phyloP scores from a whole-genome alignment of 2,888 invertebrate species.

The Tinea semifulvella region DNA sequence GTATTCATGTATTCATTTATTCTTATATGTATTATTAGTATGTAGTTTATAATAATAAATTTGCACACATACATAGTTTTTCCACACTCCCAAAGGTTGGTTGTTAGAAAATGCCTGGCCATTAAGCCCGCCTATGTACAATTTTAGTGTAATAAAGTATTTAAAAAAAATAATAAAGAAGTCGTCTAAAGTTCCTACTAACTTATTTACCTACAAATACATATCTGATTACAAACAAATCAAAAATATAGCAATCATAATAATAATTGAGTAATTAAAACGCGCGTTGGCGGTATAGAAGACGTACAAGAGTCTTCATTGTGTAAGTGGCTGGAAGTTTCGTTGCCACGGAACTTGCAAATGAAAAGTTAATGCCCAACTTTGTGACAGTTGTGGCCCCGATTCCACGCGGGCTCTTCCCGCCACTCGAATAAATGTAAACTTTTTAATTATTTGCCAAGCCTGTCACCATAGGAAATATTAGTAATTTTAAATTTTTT shows the following conservation, averaged over 20 bases:
- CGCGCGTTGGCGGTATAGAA: background rate
- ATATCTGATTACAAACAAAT: background rate
- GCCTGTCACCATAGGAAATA: conserved; percentile 7
- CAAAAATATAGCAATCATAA: conserved; percentile 1
- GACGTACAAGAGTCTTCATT: conserved; percentile 21
- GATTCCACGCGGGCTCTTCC: conserved; percentile 28
- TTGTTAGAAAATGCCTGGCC: too few species aligned
- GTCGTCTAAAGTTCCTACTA: too few species aligned
- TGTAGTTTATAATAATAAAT: too few species aligned
- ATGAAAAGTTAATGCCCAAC: conserved; percentile 59
- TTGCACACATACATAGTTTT: too few species aligned
- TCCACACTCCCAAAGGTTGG: too few species aligned
- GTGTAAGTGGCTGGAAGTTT: conserved; percentile 37
- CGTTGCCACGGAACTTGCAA: conserved; percentile 43
- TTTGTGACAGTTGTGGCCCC: conserved; percentile 42
- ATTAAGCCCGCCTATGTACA: too few species aligned
- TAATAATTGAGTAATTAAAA: conserved; percentile 8
- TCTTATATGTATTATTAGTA: too few species aligned
- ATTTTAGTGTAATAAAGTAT: too few species aligned
- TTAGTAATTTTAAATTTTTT: background rate
- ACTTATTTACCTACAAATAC: too few species aligned
- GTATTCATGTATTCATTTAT: too few species aligned
- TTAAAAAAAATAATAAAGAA: too few species aligned
- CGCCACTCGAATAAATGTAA: conserved; percentile 39
- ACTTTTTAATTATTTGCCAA: conserved; percentile 48